These are phyloP conservation scores for Anas platyrhynchos DNA, from an alignment of 2,113 vertebrate species.

Conservation along the genomic window DNA sequence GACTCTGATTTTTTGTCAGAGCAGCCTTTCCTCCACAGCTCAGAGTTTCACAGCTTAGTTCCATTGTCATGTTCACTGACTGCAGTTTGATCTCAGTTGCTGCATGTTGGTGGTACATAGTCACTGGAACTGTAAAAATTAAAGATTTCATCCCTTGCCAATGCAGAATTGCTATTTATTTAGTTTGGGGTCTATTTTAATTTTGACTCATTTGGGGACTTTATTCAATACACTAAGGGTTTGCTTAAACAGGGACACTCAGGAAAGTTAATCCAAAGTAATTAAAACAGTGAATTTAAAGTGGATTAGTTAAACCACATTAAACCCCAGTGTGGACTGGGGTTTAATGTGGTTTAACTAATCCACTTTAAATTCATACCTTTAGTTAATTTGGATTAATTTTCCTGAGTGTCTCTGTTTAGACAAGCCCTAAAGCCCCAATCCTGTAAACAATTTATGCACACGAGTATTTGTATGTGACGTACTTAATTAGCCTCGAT, in stretches of 20 bases:
- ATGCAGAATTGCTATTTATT: conserved; percentile 49
- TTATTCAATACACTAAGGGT: conserved; percentile 50
- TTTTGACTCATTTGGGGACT: conserved; percentile 60
- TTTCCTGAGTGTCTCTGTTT: conserved; percentile 73
- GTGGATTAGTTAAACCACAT: conserved; percentile 74
- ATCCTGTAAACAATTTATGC: conserved; percentile 69
- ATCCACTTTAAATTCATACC: conserved; percentile 75
- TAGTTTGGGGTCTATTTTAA: conserved; percentile 55
- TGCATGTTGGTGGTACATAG: not conserved
- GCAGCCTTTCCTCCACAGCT: not conserved
- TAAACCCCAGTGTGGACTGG: not conserved
- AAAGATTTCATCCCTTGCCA: conserved; percentile 51
- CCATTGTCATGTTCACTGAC: not conserved
- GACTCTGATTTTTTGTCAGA: not conserved
- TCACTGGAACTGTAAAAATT: conserved; percentile 28
- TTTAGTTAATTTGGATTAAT: conserved; percentile 74
- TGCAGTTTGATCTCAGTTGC: not conserved
- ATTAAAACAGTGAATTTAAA: conserved; percentile 74
- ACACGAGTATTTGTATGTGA: conserved; percentile 61
- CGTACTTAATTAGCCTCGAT: conserved; percentile 57
- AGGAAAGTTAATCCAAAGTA: conserved; percentile 73
- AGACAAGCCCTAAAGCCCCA: conserved; percentile 73
- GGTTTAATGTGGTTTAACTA: conserved; percentile 73
- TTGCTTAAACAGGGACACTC: conserved; percentile 69
- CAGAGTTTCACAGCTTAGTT: not conserved